Evolutionary conservation across 2,797 vertebrate species (phyloP).

Genomic region (Vespertilio murinus): DNA sequence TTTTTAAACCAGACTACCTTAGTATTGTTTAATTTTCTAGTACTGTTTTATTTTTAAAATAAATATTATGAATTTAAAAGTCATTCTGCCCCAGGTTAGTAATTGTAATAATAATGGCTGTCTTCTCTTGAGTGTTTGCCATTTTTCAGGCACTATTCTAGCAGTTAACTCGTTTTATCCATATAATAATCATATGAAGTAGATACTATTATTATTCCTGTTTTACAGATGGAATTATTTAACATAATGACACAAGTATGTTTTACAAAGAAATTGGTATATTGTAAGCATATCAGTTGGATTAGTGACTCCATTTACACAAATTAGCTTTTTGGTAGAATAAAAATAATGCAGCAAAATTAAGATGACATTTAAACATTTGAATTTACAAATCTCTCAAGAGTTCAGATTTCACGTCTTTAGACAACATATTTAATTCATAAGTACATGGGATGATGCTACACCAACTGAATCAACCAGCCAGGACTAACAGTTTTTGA

Average conservation of each 20-base stretch:
- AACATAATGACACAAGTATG: constrained; percentile 12
- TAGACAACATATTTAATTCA: neutral
- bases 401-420: neutral
- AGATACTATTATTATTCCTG: neutral
- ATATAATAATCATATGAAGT: constrained; percentile 10
- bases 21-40: constrained; percentile 41
- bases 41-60: constrained; percentile 40
- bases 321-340: neutral
- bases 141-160: constrained; percentile 48
- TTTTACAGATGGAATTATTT: constrained; percentile 44
- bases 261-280: constrained; percentile 36
- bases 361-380: constrained; percentile 18
- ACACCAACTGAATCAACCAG: neutral
- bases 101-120: neutral
- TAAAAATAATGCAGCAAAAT: constrained; percentile 14
- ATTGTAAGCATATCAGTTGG: neutral
- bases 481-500: neutral
- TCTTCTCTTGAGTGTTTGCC: constrained; percentile 24
- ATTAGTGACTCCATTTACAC: constrained; percentile 7
- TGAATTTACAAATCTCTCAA: neutral
- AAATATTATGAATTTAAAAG: constrained; percentile 32
- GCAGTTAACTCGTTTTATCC: constrained; percentile 7
- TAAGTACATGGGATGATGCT: neutral
- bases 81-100: constrained; percentile 22
- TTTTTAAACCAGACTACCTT: constrained; percentile 23